Evolutionary conservation across 2,888 invertebrate species (phyloP).

Genomic region (Sycophila texana): DNA sequence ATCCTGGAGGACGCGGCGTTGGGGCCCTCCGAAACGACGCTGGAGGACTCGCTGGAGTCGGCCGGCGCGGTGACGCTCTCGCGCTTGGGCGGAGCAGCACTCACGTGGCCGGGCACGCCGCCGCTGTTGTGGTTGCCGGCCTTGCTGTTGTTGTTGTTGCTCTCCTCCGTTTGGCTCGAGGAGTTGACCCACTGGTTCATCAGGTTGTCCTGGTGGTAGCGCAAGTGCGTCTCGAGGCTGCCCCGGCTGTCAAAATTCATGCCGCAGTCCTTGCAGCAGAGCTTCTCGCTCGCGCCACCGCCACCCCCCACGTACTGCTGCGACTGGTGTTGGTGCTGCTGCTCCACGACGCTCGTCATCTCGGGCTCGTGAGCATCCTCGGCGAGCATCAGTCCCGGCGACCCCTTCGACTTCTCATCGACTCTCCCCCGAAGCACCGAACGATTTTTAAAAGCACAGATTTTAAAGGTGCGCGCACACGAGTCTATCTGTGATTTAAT

Average conservation of each 20-base stretch:
- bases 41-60: conserved; percentile 83
- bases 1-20: conserved; percentile 84
- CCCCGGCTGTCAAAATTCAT: conserved; percentile 85
- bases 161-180: conserved; percentile 79
- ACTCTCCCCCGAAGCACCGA: neutral
- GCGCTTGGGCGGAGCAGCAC: conserved; percentile 60
- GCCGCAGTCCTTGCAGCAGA: conserved; percentile 87
- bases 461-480: conserved; percentile 13
- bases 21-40: conserved; percentile 76
- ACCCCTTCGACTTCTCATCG: conserved; percentile 16
- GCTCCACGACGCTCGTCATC: conserved; percentile 72
- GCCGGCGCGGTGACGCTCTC: conserved; percentile 80
- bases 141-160: conserved; percentile 81
- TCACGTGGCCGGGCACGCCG: conserved; percentile 76
- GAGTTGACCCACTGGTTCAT: conserved; percentile 85
- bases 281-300: conserved; percentile 76
- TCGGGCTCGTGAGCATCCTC: conserved; percentile 47
- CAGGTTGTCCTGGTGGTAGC: conserved; percentile 86
- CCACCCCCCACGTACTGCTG: conserved; percentile 63
- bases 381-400: neutral
- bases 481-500: neutral
- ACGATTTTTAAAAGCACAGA: no score
- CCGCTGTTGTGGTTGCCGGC: conserved; percentile 71
- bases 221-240: conserved; percentile 87
- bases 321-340: conserved; percentile 76